A percentile compares a stretch with the other conserved stretches of the same genome.
These are phyloP conservation scores for Ptyas mucosa DNA, from an alignment of 2,113 vertebrate genomes.

Conservation along the genomic window DNA sequence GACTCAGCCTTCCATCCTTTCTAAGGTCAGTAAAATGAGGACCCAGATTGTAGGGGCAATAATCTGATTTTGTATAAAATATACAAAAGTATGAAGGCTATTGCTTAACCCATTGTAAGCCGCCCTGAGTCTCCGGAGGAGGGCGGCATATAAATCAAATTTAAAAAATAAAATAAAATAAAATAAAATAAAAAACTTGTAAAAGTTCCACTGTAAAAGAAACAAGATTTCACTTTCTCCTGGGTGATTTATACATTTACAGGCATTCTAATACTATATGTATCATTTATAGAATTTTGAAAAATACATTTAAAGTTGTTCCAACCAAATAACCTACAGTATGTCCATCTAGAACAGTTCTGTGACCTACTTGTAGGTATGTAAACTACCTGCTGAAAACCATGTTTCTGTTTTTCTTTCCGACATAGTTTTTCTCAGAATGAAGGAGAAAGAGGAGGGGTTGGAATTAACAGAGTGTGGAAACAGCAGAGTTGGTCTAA, in stretches of 20 bases:
- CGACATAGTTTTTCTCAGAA: not conserved
- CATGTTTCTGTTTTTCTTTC: not conserved
- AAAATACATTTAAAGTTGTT: not conserved
- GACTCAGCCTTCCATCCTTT: too few relatives aligned
- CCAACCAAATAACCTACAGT: not conserved
- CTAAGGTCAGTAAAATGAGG: too few relatives aligned
- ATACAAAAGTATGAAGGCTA: too few relatives aligned
- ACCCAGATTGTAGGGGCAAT: too few relatives aligned
- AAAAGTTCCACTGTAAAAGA: not conserved
- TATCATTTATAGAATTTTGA: not conserved
- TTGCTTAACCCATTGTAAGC: too few relatives aligned
- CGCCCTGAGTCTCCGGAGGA: too few relatives aligned
- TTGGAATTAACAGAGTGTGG: not conserved
- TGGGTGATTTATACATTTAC: not conserved
- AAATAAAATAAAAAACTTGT: too few relatives aligned
- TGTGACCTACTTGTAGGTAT: not conserved
- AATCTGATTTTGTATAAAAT: too few relatives aligned
- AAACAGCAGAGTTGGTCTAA: not conserved
- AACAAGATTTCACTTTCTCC: not conserved
- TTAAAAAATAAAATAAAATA: too few relatives aligned
- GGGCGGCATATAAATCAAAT: too few relatives aligned
- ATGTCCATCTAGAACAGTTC: not conserved
- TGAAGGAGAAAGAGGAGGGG: not conserved
- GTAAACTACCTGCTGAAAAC: not conserved
- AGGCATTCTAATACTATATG: not conserved